Evolutionary conservation across 1,140 invertebrate species (phyloP), one percentile per base, ranked within the genome.

Genomic region (Caenorhabditis remanei): DNA sequence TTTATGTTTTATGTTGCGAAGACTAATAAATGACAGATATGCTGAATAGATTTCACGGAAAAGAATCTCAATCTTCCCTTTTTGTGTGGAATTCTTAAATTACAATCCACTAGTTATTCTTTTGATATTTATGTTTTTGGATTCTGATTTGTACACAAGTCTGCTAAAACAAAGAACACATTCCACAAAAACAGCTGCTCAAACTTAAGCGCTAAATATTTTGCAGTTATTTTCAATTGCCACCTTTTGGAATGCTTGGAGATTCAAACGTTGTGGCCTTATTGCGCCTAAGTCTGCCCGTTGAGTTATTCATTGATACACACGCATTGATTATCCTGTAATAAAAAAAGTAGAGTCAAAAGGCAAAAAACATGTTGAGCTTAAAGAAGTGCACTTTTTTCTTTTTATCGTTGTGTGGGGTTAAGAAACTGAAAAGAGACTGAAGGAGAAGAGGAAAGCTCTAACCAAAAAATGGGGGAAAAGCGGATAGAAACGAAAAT

Each of bases 211-310:
- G 11, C 0, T 32, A 2, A 32, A 32, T 32, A 32, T 32, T 32
- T 32, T 32, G 32, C 32, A 32, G 32, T 0, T 32, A 65, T 11
- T 40, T 40, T 65, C 21, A 40, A 2, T 65, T n/a, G 2, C 67
- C 40, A 79, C 71, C 71, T 79, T 79, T 79, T 79, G 71, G 71
- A 79, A 79, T 79, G 71, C 46, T 79, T 24, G 71, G 71, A 79
- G 71, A 79, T 48, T 79, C 71, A 79, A 79, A 79, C 32, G 71
- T 79, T 50, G 71, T 79, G 71, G 71, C 71, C 46, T 79, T 79
- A 79, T 79, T 79, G 71, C 71, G 71, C 71, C 71, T 79, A 50
- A 79, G 71, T 50, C 21, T 79, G 46, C 71, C 71, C 71, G 71
- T 79, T 79, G 46, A 19, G 71, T 79, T 79, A 53, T 79, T 79